Evolutionary conservation across 2,113 vertebrate genomes (phyloP).

Genomic region (Crotophaga sulcirostris): DNA sequence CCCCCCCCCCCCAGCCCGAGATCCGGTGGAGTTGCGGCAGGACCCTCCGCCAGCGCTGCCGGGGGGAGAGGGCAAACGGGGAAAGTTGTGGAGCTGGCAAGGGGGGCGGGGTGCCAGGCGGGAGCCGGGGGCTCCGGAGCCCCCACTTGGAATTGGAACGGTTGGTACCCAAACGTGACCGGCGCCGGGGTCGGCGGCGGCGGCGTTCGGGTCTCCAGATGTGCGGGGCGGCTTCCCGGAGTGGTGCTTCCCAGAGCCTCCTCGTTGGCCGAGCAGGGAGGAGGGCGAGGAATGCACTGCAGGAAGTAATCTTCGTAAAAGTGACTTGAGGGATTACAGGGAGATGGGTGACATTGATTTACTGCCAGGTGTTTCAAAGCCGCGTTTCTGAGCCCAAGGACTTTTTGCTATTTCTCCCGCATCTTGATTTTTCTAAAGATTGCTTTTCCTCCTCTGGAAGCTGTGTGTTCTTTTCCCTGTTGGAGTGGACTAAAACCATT

Average conservation of each 20-base stretch:
- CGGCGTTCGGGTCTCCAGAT: not conserved
- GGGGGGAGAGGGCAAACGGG: not conserved
- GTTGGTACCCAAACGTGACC: not conserved
- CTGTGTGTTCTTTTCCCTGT: not conserved
- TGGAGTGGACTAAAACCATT: not conserved
- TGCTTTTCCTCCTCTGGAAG: not conserved
- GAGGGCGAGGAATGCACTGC: not conserved
- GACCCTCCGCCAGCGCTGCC: not conserved
- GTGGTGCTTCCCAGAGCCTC: not conserved
- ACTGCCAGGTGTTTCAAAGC: constrained; percentile 48
- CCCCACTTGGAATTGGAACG: rapidly evolving
- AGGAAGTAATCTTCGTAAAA: constrained; percentile 59
- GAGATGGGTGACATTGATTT: constrained; percentile 55
- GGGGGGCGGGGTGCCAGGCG: not conserved
- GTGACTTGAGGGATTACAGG: constrained; percentile 42
- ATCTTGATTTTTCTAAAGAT: not conserved
- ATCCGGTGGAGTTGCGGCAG: not conserved
- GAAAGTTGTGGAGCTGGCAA: not conserved
- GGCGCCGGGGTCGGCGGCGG: not conserved
- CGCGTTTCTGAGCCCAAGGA: constrained; percentile 5
- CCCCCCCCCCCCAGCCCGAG: no score
- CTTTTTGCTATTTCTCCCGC: not conserved
- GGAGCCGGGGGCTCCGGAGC: not conserved
- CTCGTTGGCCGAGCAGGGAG: not conserved
- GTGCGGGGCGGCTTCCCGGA: not conserved